phyloP scores from a whole-genome alignment of 2,888 invertebrate genomes.

The Alloscopus bannaensis region DNA sequence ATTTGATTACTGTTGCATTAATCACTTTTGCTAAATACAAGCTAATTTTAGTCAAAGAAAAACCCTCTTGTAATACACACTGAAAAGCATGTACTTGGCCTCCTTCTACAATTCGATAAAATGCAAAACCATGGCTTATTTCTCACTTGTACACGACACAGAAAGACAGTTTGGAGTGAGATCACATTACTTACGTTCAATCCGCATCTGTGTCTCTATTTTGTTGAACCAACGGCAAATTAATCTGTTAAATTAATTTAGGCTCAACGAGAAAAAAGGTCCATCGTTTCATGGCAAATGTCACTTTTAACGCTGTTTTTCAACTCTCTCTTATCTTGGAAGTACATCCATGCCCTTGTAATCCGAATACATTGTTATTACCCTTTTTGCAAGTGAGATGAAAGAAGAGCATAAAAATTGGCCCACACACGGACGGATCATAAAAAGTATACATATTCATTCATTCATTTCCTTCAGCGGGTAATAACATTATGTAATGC shows the following conservation, averaged over 20 bases:
- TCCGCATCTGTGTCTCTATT: too few species aligned
- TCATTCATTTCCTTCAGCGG: conserved; percentile 42
- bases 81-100: background rate
- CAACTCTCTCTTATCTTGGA: conserved; percentile 39
- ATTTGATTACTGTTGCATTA: conserved; percentile 38
- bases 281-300: conserved; percentile 17
- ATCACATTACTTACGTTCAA: too few species aligned
- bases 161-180: background rate
- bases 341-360: background rate
- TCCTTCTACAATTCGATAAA: background rate
- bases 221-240: too few species aligned
- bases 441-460: conserved; percentile 17
- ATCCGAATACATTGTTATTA: too few species aligned
- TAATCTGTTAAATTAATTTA: conserved; percentile 31
- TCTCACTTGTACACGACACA: too few species aligned
- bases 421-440: background rate
- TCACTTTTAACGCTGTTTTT: conserved; percentile 21
- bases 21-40: too few species aligned
- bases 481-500: conserved; percentile 62
- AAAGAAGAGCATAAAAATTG: too few species aligned
- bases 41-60: too few species aligned
- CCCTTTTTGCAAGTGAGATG: too few species aligned
- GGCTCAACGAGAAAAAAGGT: conserved; percentile 16
- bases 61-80: too few species aligned
- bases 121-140: background rate